These are phyloP conservation scores for Hemichromis elongatus DNA, from an alignment of 2,113 vertebrate species.

Conservation along the genomic window DNA sequence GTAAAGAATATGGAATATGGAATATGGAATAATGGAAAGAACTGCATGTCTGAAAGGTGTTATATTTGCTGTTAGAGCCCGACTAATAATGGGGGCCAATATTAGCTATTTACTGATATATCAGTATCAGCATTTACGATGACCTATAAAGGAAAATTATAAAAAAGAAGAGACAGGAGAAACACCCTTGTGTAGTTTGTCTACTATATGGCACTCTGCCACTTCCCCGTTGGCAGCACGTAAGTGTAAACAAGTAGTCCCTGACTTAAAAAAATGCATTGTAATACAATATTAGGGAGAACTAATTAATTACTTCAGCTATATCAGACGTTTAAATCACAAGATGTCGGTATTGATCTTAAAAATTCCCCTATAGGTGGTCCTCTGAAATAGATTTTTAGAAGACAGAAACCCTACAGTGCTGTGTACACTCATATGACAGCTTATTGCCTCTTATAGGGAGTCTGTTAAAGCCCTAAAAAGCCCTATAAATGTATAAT, in stretches of 20 bases:
- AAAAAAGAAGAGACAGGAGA: accelerated
- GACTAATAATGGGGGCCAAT: accelerated
- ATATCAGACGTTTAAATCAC: background rate
- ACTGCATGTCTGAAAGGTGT: background rate
- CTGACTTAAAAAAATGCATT: background rate
- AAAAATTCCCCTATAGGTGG: background rate
- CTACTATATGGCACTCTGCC: background rate
- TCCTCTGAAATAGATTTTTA: background rate
- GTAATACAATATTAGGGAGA: background rate
- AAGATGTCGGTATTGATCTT: too few species aligned
- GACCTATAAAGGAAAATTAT: background rate
- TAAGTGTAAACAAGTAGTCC: background rate
- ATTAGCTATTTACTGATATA: background rate
- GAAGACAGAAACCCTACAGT: background rate
- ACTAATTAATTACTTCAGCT: background rate
- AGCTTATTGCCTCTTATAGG: background rate
- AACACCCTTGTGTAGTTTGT: background rate
- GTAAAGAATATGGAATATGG: too few species aligned
- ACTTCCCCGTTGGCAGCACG: background rate
- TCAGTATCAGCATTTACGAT: background rate
- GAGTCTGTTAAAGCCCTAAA: background rate
- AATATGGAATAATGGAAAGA: background rate
- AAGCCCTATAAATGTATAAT: background rate
- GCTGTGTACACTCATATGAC: background rate
- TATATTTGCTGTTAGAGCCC: background rate